phyloP scores from a whole-genome alignment of 2,888 invertebrate genomes.

The Polymixis lichenea region DNA sequence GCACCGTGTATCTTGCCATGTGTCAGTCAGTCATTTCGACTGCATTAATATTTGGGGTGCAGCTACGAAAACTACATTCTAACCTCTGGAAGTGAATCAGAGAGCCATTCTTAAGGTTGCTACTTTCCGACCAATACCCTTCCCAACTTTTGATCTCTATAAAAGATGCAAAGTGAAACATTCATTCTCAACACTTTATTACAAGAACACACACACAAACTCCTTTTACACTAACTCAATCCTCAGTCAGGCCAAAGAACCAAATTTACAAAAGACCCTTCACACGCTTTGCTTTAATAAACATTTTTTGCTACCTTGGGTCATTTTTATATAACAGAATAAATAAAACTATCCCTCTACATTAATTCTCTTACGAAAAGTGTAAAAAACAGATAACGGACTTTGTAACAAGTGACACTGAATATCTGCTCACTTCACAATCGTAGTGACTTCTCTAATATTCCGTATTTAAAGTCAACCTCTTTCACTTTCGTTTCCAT shows the following conservation, averaged over 20 bases:
- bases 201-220: not conserved
- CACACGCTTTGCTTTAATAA: not conserved
- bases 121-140: not conserved
- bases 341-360: no score
- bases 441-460: no score
- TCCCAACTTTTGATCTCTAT: not conserved
- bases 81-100: not conserved
- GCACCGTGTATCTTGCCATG: not conserved
- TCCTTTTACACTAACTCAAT: not conserved
- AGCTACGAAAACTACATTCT: not conserved
- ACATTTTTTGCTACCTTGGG: no score
- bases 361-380: no score
- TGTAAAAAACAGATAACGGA: no score
- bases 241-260: not conserved
- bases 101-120: no score
- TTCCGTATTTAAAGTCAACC: no score
- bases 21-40: not conserved
- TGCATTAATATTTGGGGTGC: not conserved
- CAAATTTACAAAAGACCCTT: not conserved
- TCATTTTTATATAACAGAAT: no score
- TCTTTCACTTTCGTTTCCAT: no score
- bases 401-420: no score
- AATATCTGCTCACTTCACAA: no score
- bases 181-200: not conserved
- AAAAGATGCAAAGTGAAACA: not conserved